phyloP scores from a whole-genome alignment of 2,888 invertebrate species.

The Pollenia griseotomentosa region DNA sequence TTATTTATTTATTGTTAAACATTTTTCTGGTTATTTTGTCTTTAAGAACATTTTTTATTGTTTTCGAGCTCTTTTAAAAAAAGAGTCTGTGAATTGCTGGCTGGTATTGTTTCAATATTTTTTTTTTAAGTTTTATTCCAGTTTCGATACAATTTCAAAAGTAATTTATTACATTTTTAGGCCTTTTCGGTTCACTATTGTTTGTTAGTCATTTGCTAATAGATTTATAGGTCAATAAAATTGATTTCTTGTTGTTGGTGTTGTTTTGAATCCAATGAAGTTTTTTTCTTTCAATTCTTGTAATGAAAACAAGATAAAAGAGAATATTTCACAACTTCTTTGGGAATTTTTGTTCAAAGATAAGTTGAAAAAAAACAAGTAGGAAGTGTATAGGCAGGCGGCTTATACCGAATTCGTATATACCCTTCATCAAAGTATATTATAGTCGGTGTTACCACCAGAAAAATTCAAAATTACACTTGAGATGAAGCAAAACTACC shows the following conservation, averaged over 20 bases:
- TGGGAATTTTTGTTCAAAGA: neutral
- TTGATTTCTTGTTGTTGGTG: conserved; percentile 69
- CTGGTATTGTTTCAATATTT: conserved; percentile 10
- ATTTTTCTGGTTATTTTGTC: conserved; percentile 2
- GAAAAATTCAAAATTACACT: too few relatives aligned
- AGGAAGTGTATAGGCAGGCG: neutral
- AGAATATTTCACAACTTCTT: neutral
- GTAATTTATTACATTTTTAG: conserved; percentile 66
- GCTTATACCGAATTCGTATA: neutral
- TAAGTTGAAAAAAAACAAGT: neutral
- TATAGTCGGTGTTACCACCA: too few relatives aligned
- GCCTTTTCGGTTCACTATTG: conserved; percentile 17
- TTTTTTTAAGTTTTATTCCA: conserved; percentile 14
- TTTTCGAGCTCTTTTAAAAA: neutral
- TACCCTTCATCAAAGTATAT: neutral
- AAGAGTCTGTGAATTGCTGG: neutral
- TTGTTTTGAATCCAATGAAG: neutral
- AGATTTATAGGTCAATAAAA: conserved; percentile 73
- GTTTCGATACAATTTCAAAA: neutral
- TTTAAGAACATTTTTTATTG: neutral
- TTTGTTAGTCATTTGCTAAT: conserved; percentile 65
- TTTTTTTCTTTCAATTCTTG: neutral
- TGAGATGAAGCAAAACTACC: too few relatives aligned
- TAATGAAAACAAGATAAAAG: neutral
- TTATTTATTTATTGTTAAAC: conserved; percentile 20